Conservation (phyloP, 2,113 vertebrate genomes). For the Hepsetus odoe region DNA sequence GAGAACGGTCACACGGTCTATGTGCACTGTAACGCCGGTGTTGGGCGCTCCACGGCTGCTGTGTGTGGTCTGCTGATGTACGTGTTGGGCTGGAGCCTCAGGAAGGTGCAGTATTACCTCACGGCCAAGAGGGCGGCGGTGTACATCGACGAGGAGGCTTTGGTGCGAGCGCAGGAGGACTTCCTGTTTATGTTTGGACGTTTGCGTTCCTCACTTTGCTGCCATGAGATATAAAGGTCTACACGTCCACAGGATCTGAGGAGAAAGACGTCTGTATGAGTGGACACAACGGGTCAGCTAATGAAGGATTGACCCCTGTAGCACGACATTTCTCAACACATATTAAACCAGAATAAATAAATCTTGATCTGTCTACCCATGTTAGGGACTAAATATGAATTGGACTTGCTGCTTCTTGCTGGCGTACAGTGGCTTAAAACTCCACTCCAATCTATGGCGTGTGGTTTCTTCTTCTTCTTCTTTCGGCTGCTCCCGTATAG, state of each 20-base stretch:
- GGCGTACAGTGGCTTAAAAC: too few relatives aligned
- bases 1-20: slow-evolving; percentile 92
- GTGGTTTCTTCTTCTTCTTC: too few relatives aligned
- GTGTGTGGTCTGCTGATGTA: slow-evolving; percentile 92
- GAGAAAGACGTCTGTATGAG: neutral
- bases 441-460: too few relatives aligned
- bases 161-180: slow-evolving; percentile 82
- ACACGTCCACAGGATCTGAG: neutral
- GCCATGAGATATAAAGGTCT: slow-evolving; percentile 60
- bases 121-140: slow-evolving; percentile 82
- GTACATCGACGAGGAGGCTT: slow-evolving; percentile 93
- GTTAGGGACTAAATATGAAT: too few relatives aligned
- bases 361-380: too few relatives aligned
- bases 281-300: neutral
- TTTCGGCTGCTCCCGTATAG: too few relatives aligned
- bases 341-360: too few relatives aligned
- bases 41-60: slow-evolving; percentile 89
- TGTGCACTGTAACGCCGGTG: slow-evolving; percentile 94
- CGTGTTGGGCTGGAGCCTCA: slow-evolving; percentile 85
- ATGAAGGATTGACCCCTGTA: too few relatives aligned
- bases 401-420: too few relatives aligned
- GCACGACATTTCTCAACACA: too few relatives aligned
- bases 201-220: slow-evolving; percentile 70
- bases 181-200: slow-evolving; percentile 89
- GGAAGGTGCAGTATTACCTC: slow-evolving; percentile 92